These are phyloP conservation scores for Drosophila sp. DNA, from an alignment of 1,140 invertebrate genomes.

Conservation along the genomic window DNA sequence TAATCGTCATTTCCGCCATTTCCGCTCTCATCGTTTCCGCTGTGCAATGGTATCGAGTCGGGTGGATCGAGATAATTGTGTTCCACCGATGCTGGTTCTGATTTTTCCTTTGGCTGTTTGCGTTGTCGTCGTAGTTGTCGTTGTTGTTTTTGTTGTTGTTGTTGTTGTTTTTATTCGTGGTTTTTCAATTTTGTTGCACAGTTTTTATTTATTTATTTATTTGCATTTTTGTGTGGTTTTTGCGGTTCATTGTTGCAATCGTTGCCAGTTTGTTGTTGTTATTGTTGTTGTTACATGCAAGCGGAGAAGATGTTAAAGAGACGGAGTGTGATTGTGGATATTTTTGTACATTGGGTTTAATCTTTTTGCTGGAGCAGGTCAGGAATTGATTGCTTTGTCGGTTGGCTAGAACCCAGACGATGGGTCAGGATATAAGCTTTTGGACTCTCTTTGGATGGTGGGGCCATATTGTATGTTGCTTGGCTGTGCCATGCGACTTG, in stretches of 20 bases:
- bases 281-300: slow-evolving; percentile 61
- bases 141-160: slow-evolving; percentile 28
- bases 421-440: slow-evolving; percentile 29
- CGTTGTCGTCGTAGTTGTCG: slow-evolving; percentile 14
- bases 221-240: slow-evolving; percentile 68
- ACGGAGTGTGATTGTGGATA: slow-evolving; percentile 54
- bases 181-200: slow-evolving; percentile 62
- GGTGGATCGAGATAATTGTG: slow-evolving; percentile 83
- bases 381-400: slow-evolving; percentile 79
- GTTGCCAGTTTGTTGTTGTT: slow-evolving; percentile 49
- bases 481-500: slow-evolving; percentile 58
- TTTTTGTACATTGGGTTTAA: slow-evolving; percentile 59
- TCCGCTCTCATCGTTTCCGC: slow-evolving; percentile 82
- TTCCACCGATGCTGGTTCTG: slow-evolving; percentile 79
- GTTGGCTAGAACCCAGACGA: slow-evolving; percentile 60
- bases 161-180: slow-evolving; percentile 35
- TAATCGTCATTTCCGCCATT: slow-evolving; percentile 83
- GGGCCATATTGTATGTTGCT: slow-evolving; percentile 66
- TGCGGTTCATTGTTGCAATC: slow-evolving; percentile 64
- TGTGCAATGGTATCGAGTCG: slow-evolving; percentile 81
- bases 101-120: slow-evolving; percentile 77
- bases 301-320: slow-evolving; percentile 63
- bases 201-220: slow-evolving; percentile 74
- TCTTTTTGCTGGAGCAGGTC: slow-evolving; percentile 56
- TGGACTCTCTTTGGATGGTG: slow-evolving; percentile 43